Evolutionary conservation across 2,888 invertebrate species (phyloP).

Genomic region (Chrysomela aeneicollis): DNA sequence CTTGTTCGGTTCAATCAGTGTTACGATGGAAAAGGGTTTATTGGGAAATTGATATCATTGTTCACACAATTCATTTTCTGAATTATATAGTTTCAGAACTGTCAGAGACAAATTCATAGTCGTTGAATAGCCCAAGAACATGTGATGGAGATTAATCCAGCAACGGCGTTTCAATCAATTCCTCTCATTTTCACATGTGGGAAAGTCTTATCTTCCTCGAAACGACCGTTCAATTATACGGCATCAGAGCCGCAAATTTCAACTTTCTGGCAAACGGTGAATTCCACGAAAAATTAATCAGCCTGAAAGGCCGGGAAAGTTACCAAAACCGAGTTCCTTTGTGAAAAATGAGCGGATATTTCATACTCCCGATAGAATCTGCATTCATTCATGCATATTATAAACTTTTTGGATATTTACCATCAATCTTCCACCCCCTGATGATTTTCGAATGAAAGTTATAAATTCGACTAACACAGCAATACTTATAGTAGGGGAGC

Average conservation of each 20-base stretch:
- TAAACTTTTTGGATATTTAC: not conserved
- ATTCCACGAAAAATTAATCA: not conserved
- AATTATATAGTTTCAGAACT: too few species aligned
- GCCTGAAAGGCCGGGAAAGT: not conserved
- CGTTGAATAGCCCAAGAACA: too few species aligned
- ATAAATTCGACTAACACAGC: too few species aligned
- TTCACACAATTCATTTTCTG: too few species aligned
- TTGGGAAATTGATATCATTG: too few species aligned
- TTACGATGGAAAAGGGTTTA: too few species aligned
- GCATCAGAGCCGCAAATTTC: not conserved
- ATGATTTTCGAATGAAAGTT: too few species aligned
- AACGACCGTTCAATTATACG: not conserved
- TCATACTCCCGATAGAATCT: not conserved
- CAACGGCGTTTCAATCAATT: too few species aligned
- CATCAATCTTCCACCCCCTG: not conserved
- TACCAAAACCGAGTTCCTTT: not conserved
- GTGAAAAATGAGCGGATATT: not conserved
- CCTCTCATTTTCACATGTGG: not conserved
- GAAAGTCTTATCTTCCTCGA: not conserved
- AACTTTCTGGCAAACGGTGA: not conserved
- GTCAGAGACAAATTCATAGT: too few species aligned
- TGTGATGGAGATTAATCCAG: too few species aligned
- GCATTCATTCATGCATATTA: not conserved
- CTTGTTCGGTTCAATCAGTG: too few species aligned
- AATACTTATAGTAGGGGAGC: too few species aligned